Evolutionary conservation across 2,113 vertebrate genomes (phyloP).

Genomic region (Nannospalax galili): DNA sequence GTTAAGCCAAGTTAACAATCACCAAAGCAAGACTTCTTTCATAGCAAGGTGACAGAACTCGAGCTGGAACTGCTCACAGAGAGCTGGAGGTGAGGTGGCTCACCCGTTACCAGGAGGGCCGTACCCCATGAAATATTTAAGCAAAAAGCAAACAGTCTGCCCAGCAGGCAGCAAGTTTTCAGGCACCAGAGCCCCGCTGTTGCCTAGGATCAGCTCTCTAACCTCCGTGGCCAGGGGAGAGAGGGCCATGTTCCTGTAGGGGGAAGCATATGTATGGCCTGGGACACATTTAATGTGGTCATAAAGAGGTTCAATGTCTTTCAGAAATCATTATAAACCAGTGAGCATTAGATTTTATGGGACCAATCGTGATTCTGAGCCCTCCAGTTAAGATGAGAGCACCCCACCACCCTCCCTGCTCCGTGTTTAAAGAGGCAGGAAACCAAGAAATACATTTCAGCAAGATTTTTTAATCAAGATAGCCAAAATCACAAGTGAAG

Average conservation of each 20-base stretch:
- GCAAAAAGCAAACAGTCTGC: constrained; percentile 24
- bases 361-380: too few relatives aligned
- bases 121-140: constrained; percentile 60
- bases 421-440: too few relatives aligned
- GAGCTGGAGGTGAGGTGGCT: background rate
- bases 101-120: background rate
- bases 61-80: background rate
- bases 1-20: background rate
- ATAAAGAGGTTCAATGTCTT: too few relatives aligned
- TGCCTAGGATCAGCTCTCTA: background rate
- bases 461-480: too few relatives aligned
- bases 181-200: background rate
- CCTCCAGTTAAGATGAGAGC: too few relatives aligned
- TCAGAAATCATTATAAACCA: too few relatives aligned
- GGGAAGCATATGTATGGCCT: background rate
- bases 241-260: background rate
- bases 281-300: too few relatives aligned
- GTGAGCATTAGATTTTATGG: too few relatives aligned
- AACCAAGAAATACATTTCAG: too few relatives aligned
- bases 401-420: too few relatives aligned
- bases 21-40: background rate
- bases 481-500: too few relatives aligned
- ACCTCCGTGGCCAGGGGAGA: background rate
- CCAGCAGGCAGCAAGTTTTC: background rate
- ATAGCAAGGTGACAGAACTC: background rate